Evolutionary conservation across 2,113 vertebrate species (phyloP).

Genomic region (Chionomys nivalis): DNA sequence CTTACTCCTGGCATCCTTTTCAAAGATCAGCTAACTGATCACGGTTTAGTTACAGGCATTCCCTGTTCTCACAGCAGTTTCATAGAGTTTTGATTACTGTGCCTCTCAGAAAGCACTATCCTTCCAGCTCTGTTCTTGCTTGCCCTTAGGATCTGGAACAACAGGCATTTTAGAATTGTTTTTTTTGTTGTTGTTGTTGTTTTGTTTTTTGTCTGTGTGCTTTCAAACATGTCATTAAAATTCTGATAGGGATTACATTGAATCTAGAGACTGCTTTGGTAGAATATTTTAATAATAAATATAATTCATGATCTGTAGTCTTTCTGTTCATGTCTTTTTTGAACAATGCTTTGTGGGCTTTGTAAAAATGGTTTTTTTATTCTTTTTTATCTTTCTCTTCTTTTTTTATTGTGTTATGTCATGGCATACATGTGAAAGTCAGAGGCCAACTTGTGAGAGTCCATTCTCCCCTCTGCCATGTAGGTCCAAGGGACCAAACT

Average conservation of each 20-base stretch:
- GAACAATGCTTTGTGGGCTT: background rate
- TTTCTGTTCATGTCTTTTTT: background rate
- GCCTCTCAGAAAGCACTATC: background rate
- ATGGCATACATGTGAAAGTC: background rate
- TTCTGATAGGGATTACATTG: background rate
- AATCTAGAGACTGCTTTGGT: background rate
- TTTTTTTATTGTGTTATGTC: background rate
- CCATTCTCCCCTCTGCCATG: background rate
- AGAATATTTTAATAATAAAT: slow-evolving; percentile 22
- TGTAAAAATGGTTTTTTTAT: background rate
- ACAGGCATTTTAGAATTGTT: background rate
- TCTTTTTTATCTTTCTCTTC: too few species aligned
- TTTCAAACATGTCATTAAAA: background rate
- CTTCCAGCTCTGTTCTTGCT: background rate
- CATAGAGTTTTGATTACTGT: background rate
- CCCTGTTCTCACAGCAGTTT: background rate
- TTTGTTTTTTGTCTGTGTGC: background rate
- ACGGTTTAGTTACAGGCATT: background rate
- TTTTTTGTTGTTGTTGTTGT: too few species aligned
- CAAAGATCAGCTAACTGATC: background rate
- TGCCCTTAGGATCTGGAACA: background rate
- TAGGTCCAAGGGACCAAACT: background rate
- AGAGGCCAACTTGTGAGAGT: background rate
- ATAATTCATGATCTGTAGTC: background rate
- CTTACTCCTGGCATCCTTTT: background rate